Percentiles rank a stretch among this genome's conserved stretches.
These are phyloP conservation scores for Esox masquinongy DNA, from an alignment of 2,797 vertebrate genomes.

Conservation along the genomic window DNA sequence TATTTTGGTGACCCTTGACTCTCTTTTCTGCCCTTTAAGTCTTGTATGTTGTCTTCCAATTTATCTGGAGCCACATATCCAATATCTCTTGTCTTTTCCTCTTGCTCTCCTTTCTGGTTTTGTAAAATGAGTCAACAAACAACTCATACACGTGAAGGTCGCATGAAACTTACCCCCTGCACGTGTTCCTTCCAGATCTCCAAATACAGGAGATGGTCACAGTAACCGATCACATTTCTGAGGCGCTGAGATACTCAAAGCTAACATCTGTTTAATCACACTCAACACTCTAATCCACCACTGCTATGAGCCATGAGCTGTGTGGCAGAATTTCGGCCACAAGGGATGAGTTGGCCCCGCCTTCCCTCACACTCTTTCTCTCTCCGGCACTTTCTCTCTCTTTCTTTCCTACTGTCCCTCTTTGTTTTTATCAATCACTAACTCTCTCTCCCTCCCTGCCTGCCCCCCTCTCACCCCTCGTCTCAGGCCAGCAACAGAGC, in stretches of 20 bases:
- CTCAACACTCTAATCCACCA: conserved; percentile 28
- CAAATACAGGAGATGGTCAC: not conserved
- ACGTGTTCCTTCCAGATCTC: not conserved
- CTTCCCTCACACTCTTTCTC: not conserved
- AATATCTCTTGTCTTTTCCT: not conserved
- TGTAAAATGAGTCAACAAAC: not conserved
- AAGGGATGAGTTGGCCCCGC: conserved; percentile 24
- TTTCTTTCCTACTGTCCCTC: not conserved
- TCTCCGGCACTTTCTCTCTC: not conserved
- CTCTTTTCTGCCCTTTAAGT: no score
- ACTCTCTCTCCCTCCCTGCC: not conserved
- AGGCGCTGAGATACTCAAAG: conserved; percentile 39
- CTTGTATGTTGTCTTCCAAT: no score
- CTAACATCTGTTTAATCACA: conserved; percentile 37
- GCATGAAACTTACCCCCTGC: not conserved
- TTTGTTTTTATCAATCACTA: not conserved
- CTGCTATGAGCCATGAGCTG: conserved; percentile 15
- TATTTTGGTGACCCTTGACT: no score
- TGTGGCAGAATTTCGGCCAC: conserved; percentile 31
- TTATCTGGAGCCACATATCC: no score
- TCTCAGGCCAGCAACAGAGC: conserved; percentile 5
- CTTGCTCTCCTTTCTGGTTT: not conserved
- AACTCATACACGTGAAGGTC: not conserved
- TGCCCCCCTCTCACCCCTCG: conserved; percentile 15
- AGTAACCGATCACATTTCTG: conserved; percentile 17